Evolutionary conservation across 2,888 invertebrate species (phyloP).

Genomic region (Bombylius discolor): DNA sequence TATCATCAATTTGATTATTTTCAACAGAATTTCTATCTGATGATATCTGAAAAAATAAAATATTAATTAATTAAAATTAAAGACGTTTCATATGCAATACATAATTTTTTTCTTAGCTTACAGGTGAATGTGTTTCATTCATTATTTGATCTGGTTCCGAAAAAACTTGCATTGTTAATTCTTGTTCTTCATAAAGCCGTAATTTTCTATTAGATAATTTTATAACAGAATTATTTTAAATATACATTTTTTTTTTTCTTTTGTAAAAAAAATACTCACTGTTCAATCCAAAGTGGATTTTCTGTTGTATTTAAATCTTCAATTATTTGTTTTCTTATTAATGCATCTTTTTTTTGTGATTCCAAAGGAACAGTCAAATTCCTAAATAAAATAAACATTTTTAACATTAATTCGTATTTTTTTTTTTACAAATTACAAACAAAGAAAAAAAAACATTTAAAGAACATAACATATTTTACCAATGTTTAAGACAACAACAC

Average conservation of each 20-base stretch:
- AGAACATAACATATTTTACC: slow-evolving; percentile 37
- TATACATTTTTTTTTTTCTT: neutral
- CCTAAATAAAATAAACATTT: slow-evolving; percentile 35
- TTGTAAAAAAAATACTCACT: slow-evolving; percentile 40
- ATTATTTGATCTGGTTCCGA: slow-evolving; percentile 51
- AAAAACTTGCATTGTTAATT: slow-evolving; percentile 86
- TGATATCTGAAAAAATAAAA: neutral
- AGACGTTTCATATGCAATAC: neutral
- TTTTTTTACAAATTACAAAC: too few species aligned
- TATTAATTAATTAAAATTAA: neutral
- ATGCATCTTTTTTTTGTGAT: slow-evolving; percentile 67
- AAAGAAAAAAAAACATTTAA: neutral
- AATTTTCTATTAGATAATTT: slow-evolving; percentile 46
- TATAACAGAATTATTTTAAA: slow-evolving; percentile 3
- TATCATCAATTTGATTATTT: slow-evolving; percentile 33
- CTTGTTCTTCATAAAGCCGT: slow-evolving; percentile 81
- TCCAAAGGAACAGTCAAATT: slow-evolving; percentile 69
- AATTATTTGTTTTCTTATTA: slow-evolving; percentile 69
- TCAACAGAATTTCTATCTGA: slow-evolving; percentile 29
- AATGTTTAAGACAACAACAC: slow-evolving; percentile 77
- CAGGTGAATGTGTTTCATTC: slow-evolving; percentile 29
- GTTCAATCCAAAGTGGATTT: slow-evolving; percentile 87
- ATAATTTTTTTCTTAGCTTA: slow-evolving; percentile 12
- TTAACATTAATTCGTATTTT: too few species aligned
- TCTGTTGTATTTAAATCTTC: slow-evolving; percentile 81